Evolutionary conservation across 2,797 vertebrate genomes (phyloP), one percentile per base, ranked within the genome.

Genomic region (Rhadinocentrus ornatus): DNA sequence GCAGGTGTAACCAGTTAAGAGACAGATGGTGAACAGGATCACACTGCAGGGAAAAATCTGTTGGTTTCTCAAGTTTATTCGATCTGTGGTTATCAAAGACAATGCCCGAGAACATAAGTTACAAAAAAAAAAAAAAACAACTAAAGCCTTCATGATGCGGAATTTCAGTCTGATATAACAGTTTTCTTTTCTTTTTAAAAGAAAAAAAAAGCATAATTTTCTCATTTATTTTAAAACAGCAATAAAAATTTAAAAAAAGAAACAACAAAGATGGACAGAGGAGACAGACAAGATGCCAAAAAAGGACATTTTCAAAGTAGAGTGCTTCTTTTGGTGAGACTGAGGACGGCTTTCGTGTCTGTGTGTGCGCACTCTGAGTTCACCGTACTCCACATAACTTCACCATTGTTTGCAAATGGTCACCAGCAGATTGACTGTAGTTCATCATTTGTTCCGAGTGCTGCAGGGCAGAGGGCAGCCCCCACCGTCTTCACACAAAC

Each of bases 61-160:
- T 92, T 89, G 88, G 89, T 92, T 93, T 93, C 85, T 93, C 91
- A 93, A 91, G 89, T 95, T 95, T 94, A 95, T 96, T 96, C 91
- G 93, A 95, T 92, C 94, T 93, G 94, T 96, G 93, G 92, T 96
- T 96, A 95, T 96, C 94, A 96, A 96, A 97, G 94, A 95, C 93
- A 96, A 96, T 90, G 93, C 95, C 94, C 94, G 92, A 90, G 94
- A 96, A 96, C 94, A 94, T 84, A 91, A 92, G 90, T 89, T 95
- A 96, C 92, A 94, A 94, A 94, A 86, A 94, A 92, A 92, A 63
- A 64, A 94, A 94, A 86, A 94, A 92, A 92, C 53, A 65, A 83
- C 6, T n/a, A 83, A 88, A 88, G 78, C 86, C 86, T 91, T 90
- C 82, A 87, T 94, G 90, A 92, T 90, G 88, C 66, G 73, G 88